Evolutionary conservation across 2,797 vertebrate genomes (phyloP).

Genomic region (Chaetophractus vellerosus): DNA sequence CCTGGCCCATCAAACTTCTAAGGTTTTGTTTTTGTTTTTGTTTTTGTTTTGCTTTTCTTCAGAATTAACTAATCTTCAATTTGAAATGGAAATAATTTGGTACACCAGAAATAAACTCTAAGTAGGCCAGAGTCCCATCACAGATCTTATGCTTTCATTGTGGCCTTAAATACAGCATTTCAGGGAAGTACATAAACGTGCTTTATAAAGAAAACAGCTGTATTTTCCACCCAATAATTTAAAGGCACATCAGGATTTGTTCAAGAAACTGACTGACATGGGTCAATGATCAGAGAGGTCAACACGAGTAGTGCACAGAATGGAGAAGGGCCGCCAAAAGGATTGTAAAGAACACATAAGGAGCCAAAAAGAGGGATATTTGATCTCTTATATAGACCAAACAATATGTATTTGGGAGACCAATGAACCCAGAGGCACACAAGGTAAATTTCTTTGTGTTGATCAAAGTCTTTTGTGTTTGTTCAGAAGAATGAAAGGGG

Average conservation of each 20-base stretch:
- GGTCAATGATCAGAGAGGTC: slow-evolving; percentile 76
- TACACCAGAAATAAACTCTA: slow-evolving; percentile 80
- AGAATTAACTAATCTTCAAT: slow-evolving; percentile 84
- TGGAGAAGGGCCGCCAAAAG: slow-evolving; percentile 24
- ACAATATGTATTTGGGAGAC: slow-evolving; percentile 86
- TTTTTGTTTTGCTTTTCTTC: slow-evolving; percentile 67
- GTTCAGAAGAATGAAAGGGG: slow-evolving; percentile 83
- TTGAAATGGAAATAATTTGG: slow-evolving; percentile 83
- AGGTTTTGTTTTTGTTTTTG: slow-evolving; percentile 43
- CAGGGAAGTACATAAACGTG: slow-evolving; percentile 69
- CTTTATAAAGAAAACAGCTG: slow-evolving; percentile 55
- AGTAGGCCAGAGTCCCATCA: slow-evolving; percentile 37
- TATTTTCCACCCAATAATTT: slow-evolving; percentile 64
- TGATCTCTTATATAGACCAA: slow-evolving; percentile 87
- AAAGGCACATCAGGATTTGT: slow-evolving; percentile 49
- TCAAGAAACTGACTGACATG: slow-evolving; percentile 66
- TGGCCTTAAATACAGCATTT: slow-evolving; percentile 63
- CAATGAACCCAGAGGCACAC: slow-evolving; percentile 79
- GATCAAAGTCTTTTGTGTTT: slow-evolving; percentile 79
- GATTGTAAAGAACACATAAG: slow-evolving; percentile 62
- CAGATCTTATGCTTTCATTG: slow-evolving; percentile 10
- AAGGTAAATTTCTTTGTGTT: slow-evolving; percentile 84
- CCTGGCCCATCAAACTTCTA: slow-evolving; percentile 49
- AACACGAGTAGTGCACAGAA: fast-evolving
- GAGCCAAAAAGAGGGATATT: slow-evolving; percentile 82